Percentiles rank a stretch among this genome's conserved stretches.
Evolutionary conservation across 2,797 vertebrate genomes (phyloP).

Genomic region (Macropus fuliginosus): DNA sequence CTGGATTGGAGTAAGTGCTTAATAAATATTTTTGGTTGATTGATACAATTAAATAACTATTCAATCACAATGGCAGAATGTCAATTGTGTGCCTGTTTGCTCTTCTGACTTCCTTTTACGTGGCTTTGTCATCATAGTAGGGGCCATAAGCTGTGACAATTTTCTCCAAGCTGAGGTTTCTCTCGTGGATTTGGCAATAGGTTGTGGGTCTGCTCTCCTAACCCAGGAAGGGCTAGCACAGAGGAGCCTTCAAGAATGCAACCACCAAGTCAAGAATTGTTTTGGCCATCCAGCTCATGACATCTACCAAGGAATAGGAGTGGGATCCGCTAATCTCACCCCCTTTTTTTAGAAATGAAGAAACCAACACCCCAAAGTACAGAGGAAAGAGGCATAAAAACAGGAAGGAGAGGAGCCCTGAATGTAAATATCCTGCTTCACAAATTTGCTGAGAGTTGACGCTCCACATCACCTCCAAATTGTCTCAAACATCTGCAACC

Average conservation of each 20-base stretch:
- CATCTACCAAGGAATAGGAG: not conserved
- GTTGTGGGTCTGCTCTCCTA: not conserved
- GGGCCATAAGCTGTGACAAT: not conserved
- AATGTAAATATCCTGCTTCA: not conserved
- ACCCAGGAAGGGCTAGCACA: not conserved
- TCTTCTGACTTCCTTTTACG: not conserved
- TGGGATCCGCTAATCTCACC: not conserved
- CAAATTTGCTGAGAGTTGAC: not conserved
- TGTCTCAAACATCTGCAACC: not conserved
- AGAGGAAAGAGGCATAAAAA: not conserved
- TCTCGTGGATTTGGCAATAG: not conserved
- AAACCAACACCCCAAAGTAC: not conserved
- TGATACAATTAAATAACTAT: not conserved
- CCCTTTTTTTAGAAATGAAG: not conserved
- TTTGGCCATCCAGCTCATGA: not conserved
- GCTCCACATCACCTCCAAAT: not conserved
- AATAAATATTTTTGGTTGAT: rapidly evolving
- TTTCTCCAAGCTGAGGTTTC: not conserved
- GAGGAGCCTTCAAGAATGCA: not conserved
- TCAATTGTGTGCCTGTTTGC: not conserved
- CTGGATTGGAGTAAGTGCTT: not conserved
- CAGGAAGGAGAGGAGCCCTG: not conserved
- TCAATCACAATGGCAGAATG: not conserved
- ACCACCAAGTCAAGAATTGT: not conserved
- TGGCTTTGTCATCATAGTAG: not conserved